Evolutionary conservation across 2,888 invertebrate species (phyloP).

Genomic region (Nasonia oneida): DNA sequence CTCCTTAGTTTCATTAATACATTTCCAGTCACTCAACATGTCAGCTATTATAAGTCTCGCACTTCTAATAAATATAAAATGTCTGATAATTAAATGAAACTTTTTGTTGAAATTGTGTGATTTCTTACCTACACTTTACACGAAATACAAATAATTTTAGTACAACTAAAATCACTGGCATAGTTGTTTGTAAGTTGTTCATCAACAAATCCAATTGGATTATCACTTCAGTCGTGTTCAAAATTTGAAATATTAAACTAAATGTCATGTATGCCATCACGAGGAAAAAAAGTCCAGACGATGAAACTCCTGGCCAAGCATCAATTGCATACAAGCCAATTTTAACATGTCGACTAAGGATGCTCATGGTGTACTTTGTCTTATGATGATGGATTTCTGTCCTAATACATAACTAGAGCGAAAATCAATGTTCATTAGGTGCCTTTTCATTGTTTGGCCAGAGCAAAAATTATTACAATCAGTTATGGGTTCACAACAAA

Average conservation of each 20-base stretch:
- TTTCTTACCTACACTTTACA: conserved; percentile 26
- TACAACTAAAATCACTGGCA: background rate
- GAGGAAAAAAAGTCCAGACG: background rate
- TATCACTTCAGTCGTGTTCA: background rate
- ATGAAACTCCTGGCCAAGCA: conserved; percentile 15
- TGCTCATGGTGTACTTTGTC: background rate
- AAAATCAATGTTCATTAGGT: background rate
- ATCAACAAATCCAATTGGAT: conserved; percentile 25
- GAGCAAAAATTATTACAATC: background rate
- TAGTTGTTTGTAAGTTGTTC: conserved; percentile 36
- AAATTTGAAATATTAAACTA: conserved; percentile 45
- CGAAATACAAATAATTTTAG: conserved; percentile 32
- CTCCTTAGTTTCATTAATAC: background rate
- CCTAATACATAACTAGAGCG: too few relatives aligned
- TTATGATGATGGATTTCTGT: background rate
- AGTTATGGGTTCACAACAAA: background rate
- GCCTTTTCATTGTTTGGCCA: background rate
- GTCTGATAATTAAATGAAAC: background rate
- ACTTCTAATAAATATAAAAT: conserved; percentile 2
- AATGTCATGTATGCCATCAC: background rate
- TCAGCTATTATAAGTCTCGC: conserved; percentile 9
- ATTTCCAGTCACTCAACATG: conserved; percentile 36
- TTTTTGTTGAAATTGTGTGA: background rate
- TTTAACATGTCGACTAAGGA: background rate
- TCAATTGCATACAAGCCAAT: conserved; percentile 3